Conservation (phyloP, 2,113 vertebrate genomes). For the Ctenomys sociabilis region DNA sequence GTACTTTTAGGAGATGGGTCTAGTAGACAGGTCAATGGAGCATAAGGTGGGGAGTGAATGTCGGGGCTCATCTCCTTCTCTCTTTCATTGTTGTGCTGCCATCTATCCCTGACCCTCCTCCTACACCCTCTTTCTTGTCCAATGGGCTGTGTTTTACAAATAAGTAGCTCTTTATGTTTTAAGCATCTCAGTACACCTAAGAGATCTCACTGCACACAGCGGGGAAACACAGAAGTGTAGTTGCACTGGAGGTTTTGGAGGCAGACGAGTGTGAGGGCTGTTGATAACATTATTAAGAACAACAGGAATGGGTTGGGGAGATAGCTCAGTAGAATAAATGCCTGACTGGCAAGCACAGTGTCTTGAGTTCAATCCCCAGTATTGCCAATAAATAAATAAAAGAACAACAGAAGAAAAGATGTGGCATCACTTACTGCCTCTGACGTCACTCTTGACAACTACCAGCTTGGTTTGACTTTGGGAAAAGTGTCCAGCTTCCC, state of each 20-base stretch:
- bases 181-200: neutral
- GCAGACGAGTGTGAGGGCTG: neutral
- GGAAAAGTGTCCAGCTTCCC: neutral
- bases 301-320: no score
- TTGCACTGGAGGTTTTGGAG: neutral
- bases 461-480: constrained; percentile 12
- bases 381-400: no score
- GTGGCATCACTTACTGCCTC: neutral
- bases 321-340: no score
- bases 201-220: neutral
- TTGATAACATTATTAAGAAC: no score
- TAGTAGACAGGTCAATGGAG: neutral
- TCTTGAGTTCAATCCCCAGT: no score
- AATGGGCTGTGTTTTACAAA: neutral
- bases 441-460: neutral
- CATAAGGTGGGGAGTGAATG: no score
- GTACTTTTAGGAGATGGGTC: no score
- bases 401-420: no score
- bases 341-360: no score
- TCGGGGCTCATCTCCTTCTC: neutral
- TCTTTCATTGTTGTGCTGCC: neutral
- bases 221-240: neutral
- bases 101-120: accelerated
- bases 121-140: no score
- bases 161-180: neutral